phyloP scores from a whole-genome alignment of 2,797 vertebrate species.

The Cygnus olor region DNA sequence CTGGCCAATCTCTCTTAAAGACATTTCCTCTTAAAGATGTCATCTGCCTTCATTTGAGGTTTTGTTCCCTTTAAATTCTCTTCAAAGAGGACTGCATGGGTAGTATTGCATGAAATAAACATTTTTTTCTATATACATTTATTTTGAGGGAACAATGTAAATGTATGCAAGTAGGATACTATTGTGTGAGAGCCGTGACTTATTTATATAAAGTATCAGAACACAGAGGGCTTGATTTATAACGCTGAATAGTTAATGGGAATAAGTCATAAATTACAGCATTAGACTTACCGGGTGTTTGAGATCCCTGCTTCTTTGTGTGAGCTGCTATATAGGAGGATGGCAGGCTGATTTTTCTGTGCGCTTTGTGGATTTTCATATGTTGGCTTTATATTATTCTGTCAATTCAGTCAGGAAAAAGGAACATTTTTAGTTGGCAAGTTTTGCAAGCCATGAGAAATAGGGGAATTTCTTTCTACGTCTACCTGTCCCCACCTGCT shows the following conservation, averaged over 20 bases:
- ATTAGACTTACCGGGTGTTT: neutral
- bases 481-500: neutral
- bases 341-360: neutral
- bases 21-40: neutral
- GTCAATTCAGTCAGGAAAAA: neutral
- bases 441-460: neutral
- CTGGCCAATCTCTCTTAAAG: neutral
- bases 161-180: conserved; percentile 29
- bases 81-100: neutral
- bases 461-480: neutral
- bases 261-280: conserved; percentile 55
- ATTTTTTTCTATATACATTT: conserved; percentile 28
- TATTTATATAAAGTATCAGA: conserved; percentile 70
- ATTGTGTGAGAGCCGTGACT: conserved; percentile 59
- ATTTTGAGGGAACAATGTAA: conserved; percentile 16
- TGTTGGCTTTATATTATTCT: neutral
- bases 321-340: neutral
- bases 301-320: conserved; percentile 7
- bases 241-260: conserved; percentile 72
- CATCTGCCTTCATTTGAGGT: neutral
- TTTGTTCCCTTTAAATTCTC: neutral
- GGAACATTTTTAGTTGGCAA: neutral
- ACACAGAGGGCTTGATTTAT: conserved; percentile 80
- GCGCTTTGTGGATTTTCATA: neutral
- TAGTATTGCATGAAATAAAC: neutral